Conservation (phyloP, 2,113 vertebrate genomes). For the Dromaius novaehollandiae region DNA sequence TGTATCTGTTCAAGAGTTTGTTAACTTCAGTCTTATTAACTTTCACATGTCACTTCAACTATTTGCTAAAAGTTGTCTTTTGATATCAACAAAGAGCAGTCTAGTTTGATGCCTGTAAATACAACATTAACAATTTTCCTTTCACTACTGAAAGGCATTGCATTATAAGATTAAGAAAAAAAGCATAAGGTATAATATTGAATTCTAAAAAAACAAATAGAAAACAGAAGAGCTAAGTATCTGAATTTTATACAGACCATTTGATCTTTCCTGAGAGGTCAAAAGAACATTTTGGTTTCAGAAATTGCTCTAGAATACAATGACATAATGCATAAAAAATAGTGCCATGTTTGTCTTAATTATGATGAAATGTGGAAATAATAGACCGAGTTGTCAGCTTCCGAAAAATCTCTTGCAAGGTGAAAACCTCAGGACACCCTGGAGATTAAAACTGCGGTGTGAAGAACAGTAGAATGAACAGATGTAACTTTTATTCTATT, state of each 20-base stretch:
- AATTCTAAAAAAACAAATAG: background rate
- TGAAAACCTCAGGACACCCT: background rate
- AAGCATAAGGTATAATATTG: background rate
- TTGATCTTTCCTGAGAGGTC: background rate
- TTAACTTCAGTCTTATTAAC: background rate
- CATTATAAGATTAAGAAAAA: background rate
- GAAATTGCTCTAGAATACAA: background rate
- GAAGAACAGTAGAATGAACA: background rate
- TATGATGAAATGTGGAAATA: constrained; percentile 23
- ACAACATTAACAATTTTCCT: background rate
- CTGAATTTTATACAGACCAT: background rate
- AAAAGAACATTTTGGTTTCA: background rate
- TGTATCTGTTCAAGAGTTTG: background rate
- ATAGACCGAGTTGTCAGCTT: background rate
- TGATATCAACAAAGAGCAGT: background rate
- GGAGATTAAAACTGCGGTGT: background rate
- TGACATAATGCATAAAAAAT: background rate
- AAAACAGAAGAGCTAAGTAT: background rate
- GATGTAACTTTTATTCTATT: background rate
- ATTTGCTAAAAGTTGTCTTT: background rate
- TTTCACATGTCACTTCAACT: background rate
- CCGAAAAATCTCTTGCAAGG: background rate
- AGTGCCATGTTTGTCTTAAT: background rate
- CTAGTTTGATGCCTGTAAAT: background rate
- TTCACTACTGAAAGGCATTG: background rate